Evolutionary conservation across 2,888 invertebrate species (phyloP).

Genomic region (Mimumesa dahlbomi): DNA sequence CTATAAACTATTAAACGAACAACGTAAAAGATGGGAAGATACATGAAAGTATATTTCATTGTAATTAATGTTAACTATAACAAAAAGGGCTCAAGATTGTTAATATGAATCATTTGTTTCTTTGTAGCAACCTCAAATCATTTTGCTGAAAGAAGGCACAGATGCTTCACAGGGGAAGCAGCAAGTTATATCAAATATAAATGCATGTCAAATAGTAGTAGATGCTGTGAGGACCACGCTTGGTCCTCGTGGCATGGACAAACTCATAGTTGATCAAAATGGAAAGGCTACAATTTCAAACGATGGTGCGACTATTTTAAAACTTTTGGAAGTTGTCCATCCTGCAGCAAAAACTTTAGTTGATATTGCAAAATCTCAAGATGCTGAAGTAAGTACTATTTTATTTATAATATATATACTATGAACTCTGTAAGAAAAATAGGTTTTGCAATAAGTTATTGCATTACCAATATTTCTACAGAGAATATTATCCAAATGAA

Average conservation of each 20-base stretch:
- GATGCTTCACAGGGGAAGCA: constrained; percentile 97
- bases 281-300: constrained; percentile 99
- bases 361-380: constrained; percentile 99
- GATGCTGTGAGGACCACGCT: constrained; percentile 98
- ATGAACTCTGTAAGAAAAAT: constrained; percentile 33
- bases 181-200: constrained; percentile 98
- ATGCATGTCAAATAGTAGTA: constrained; percentile 96
- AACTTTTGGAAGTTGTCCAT: constrained; percentile 98
- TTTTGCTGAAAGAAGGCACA: constrained; percentile 98
- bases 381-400: constrained; percentile 89
- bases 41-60: constrained; percentile 54
- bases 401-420: neutral
- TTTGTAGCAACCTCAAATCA: constrained; percentile 96
- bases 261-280: constrained; percentile 94
- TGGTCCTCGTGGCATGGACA: constrained; percentile 99
- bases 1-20: constrained; percentile 8
- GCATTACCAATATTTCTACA: constrained; percentile 28
- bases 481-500: constrained; percentile 69
- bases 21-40: constrained; percentile 60
- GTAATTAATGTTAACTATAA: constrained; percentile 3
- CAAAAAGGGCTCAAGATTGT: neutral
- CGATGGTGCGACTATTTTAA: constrained; percentile 99
- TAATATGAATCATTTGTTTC: neutral
- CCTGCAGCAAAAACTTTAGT: constrained; percentile 99
- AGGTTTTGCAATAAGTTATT: constrained; percentile 2